A percentile compares a stretch with the other conserved stretches of the same genome.
Evolutionary conservation across 2,888 invertebrate genomes (phyloP).

Genomic region (Timema podura): DNA sequence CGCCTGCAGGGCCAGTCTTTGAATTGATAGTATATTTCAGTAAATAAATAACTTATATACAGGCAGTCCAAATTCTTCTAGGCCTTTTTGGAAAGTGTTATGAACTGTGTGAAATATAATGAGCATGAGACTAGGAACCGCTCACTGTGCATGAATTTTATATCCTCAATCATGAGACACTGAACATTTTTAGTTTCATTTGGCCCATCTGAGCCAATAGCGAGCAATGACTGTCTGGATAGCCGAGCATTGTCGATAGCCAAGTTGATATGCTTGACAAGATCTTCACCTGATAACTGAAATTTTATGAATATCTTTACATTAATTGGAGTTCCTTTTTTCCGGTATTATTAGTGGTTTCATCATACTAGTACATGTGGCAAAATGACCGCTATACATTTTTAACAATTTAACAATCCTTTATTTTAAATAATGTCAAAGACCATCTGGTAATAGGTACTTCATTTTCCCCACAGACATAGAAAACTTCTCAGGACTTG

Average conservation of each 20-base stretch:
- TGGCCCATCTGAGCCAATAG: neutral
- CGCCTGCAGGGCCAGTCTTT: constrained; percentile 3
- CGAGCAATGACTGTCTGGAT: constrained; percentile 3
- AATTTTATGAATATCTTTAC: neutral
- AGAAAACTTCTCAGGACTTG: neutral
- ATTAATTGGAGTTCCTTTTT: neutral
- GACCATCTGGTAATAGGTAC: too few relatives aligned
- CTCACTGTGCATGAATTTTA: neutral
- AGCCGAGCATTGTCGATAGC: constrained; percentile 3
- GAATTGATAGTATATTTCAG: neutral
- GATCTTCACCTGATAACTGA: too few relatives aligned
- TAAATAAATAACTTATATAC: neutral
- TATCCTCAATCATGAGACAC: too few relatives aligned
- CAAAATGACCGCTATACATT: neutral
- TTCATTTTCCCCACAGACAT: too few relatives aligned
- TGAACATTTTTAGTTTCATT: neutral
- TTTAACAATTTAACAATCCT: constrained; percentile 5
- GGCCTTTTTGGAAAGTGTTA: neutral
- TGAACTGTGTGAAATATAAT: neutral
- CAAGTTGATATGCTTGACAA: neutral
- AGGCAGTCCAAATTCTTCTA: neutral
- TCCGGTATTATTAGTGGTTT: neutral
- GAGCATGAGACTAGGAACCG: neutral
- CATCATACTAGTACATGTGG: neutral
- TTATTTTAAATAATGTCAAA: neutral